Conservation (phyloP, 2,888 invertebrate genomes). For the Patella depressa region DNA sequence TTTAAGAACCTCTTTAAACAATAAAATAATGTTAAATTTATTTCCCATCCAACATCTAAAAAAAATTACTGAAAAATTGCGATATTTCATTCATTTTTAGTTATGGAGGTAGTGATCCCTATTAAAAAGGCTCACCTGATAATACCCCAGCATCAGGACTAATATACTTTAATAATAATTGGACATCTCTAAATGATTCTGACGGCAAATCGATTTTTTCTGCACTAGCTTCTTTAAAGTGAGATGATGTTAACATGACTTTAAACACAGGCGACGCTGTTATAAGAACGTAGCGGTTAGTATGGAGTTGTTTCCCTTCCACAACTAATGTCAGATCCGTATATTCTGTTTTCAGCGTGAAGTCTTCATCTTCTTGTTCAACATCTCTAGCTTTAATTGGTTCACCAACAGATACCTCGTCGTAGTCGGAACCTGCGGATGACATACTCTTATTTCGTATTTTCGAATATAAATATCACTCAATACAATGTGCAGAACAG, state of each 20-base stretch:
- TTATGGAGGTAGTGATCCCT: too few species aligned
- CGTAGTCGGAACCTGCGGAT: not conserved
- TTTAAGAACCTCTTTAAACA: too few species aligned
- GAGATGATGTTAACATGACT: not conserved
- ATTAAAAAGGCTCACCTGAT: not conserved
- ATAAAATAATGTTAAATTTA: too few species aligned
- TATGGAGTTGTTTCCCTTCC: constrained; percentile 8
- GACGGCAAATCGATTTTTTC: constrained; percentile 4
- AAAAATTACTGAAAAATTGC: too few species aligned
- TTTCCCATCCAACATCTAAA: too few species aligned
- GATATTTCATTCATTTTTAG: too few species aligned
- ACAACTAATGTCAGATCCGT: constrained; percentile 10
- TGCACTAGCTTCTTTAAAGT: not conserved
- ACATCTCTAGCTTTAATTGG: not conserved
- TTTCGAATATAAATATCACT: too few species aligned
- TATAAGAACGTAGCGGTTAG: not conserved
- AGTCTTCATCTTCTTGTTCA: not conserved
- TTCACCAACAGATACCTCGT: not conserved
- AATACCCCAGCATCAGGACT: constrained; percentile 6
- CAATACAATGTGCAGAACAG: too few species aligned
- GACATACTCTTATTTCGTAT: not conserved
- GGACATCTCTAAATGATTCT: constrained; percentile 8
- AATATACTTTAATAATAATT: not conserved
- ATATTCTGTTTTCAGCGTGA: not conserved
- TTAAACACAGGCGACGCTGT: constrained; percentile 1